Percentiles rank a stretch among this genome's conserved stretches.
Conservation (phyloP, 2,888 invertebrate genomes). For the Drosophila helvetica region DNA sequence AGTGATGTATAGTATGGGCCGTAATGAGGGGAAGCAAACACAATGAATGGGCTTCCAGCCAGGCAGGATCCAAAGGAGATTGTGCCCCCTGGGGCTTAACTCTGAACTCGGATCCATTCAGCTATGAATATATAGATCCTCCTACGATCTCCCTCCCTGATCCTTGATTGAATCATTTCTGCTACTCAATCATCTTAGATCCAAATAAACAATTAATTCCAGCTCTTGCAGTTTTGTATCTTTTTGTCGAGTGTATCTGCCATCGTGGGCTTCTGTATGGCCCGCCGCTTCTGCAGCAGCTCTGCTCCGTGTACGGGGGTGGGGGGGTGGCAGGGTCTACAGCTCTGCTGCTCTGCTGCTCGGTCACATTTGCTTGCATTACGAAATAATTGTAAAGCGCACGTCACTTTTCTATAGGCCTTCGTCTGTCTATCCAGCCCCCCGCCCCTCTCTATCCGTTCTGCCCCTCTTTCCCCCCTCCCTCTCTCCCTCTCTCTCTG, state of each 20-base stretch:
- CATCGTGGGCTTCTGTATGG: not conserved
- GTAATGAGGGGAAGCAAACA: too few species aligned
- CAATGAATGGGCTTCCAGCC: too few species aligned
- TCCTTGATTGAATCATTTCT: not conserved
- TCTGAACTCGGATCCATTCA: too few species aligned
- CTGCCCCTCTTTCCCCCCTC: not conserved
- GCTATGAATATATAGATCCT: too few species aligned
- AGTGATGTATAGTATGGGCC: not conserved
- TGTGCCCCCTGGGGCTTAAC: too few species aligned
- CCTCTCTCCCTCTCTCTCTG: not conserved
- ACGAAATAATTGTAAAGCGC: constrained; percentile 79
- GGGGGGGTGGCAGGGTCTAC: constrained; percentile 12
- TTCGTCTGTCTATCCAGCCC: constrained; percentile 41
- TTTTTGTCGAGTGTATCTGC: not conserved
- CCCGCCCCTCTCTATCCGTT: constrained; percentile 12
- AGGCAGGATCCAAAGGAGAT: too few species aligned
- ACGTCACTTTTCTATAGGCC: constrained; percentile 78
- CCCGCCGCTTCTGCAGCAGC: not conserved
- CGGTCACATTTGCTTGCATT: constrained; percentile 77
- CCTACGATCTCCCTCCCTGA: too few species aligned
- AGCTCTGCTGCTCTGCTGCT: constrained; percentile 45
- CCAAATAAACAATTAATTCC: not conserved
- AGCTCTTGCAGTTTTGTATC: not conserved
- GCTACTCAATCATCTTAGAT: not conserved
- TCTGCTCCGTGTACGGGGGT: not conserved